These are phyloP conservation scores for Desoria tigrina DNA, from an alignment of 2,888 invertebrate genomes.

Conservation along the genomic window DNA sequence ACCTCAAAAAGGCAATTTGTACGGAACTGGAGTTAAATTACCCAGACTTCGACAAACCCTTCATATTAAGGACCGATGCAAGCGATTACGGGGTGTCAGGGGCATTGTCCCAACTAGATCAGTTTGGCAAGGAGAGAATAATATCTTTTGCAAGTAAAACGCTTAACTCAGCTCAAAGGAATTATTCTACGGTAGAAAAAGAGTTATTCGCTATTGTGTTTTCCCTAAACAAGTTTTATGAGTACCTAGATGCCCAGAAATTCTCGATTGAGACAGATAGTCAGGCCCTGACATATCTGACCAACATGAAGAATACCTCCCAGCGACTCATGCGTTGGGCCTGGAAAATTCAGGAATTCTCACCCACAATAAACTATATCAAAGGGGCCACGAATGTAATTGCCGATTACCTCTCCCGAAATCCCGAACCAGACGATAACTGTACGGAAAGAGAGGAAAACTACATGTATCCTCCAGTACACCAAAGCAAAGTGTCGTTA, in stretches of 20 bases:
- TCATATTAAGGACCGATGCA: conserved; percentile 19
- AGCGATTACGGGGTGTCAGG: conserved; percentile 8
- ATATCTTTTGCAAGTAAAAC: conserved; percentile 16
- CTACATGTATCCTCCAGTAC: conserved; percentile 8
- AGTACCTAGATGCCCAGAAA: conserved; percentile 15
- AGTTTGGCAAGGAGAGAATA: not conserved
- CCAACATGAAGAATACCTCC: conserved; percentile 17
- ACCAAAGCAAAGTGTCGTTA: not conserved
- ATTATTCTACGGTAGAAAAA: conserved; percentile 17
- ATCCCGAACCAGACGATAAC: not conserved
- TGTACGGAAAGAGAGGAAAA: not conserved
- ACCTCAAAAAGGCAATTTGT: conserved; percentile 30
- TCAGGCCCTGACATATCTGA: conserved; percentile 14
- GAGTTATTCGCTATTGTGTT: conserved; percentile 21
- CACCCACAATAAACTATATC: conserved; percentile 20
- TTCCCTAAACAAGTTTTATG: conserved; percentile 15
- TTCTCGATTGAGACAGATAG: conserved; percentile 23
- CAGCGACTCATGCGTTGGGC: conserved; percentile 23
- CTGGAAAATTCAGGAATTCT: conserved; percentile 21
- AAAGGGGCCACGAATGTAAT: conserved; percentile 24
- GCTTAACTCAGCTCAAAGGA: conserved; percentile 10
- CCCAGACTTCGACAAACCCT: conserved; percentile 24
- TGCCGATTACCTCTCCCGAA: conserved; percentile 29
- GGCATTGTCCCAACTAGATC: conserved; percentile 5
- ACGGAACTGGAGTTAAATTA: conserved; percentile 3